Percentiles rank a stretch among this genome's conserved stretches.
phyloP scores from a whole-genome alignment of 1,140 invertebrate genomes.

The Thaumatotibia leucotreta region DNA sequence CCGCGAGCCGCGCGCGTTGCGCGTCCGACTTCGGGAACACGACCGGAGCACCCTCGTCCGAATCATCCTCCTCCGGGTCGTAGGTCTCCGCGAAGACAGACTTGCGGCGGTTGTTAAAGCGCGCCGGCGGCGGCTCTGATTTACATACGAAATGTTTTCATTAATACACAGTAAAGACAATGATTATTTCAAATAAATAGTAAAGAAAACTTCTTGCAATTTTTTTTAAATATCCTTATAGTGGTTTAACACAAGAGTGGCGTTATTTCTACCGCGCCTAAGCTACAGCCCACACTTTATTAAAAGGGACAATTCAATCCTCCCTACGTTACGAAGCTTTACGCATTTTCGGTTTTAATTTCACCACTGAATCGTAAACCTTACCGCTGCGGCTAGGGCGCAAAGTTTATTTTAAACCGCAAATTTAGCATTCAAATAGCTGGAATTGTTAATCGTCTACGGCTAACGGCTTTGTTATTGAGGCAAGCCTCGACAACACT shows the following conservation, averaged over 20 bases:
- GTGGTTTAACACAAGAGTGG: too few species aligned
- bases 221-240: too few species aligned
- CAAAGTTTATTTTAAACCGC: constrained; percentile 7
- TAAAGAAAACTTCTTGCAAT: too few species aligned
- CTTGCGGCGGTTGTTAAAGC: constrained; percentile 89
- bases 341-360: neutral
- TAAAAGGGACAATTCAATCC: too few species aligned
- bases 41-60: constrained; percentile 88
- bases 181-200: too few species aligned
- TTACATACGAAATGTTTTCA: neutral
- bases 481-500: constrained; percentile 6
- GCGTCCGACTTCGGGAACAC: constrained; percentile 95
- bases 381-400: neutral
- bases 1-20: constrained; percentile 90
- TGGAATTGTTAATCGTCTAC: constrained; percentile 7
- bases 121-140: constrained; percentile 86
- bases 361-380: neutral
- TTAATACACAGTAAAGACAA: too few species aligned
- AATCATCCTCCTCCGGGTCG: constrained; percentile 96
- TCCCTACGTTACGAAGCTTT: too few species aligned
- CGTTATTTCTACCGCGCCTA: too few species aligned
- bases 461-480: constrained; percentile 10
- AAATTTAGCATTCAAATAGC: constrained; percentile 6
- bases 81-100: constrained; percentile 97
- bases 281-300: too few species aligned